Percentiles rank a stretch among this genome's conserved stretches.
These are phyloP conservation scores for Hydropsyche tenuis DNA, from an alignment of 1,140 invertebrate species.

Conservation along the genomic window DNA sequence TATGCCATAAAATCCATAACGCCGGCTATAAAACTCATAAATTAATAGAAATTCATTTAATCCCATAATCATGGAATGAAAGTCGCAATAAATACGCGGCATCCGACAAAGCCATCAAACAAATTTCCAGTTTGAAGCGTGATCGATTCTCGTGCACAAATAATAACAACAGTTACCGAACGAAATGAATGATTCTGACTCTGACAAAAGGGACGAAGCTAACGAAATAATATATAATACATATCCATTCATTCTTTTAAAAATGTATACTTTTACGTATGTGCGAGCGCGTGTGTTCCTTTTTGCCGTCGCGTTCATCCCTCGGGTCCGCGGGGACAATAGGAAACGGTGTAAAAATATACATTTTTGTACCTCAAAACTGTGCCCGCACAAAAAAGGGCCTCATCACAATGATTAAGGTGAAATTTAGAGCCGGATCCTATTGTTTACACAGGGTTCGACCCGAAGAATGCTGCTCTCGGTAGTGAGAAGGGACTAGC, in stretches of 20 bases:
- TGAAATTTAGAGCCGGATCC: slow-evolving; percentile 40
- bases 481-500: slow-evolving; percentile 31
- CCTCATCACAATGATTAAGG: slow-evolving; percentile 50
- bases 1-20: slow-evolving; percentile 46
- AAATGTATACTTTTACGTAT: neutral
- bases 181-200: slow-evolving; percentile 1
- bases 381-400: slow-evolving; percentile 42
- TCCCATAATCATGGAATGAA: slow-evolving; percentile 32
- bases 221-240: slow-evolving; percentile 22
- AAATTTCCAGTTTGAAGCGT: neutral
- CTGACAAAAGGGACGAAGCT: neutral
- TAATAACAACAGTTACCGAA: too few species aligned
- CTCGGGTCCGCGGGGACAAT: slow-evolving; percentile 10
- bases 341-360: slow-evolving; percentile 48
- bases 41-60: slow-evolving; percentile 47
- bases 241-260: slow-evolving; percentile 44
- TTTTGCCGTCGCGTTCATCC: neutral
- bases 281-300: neutral
- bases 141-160: neutral
- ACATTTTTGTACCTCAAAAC: slow-evolving; percentile 48
- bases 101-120: neutral
- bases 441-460: slow-evolving; percentile 46
- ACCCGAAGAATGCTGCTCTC: slow-evolving; percentile 43
- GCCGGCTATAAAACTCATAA: slow-evolving; percentile 45
- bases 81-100: neutral